Evolutionary conservation across 35 echinoderm and acorn worm genomes (phyloP).

Genomic region (Eucidaris tribuloides): DNA sequence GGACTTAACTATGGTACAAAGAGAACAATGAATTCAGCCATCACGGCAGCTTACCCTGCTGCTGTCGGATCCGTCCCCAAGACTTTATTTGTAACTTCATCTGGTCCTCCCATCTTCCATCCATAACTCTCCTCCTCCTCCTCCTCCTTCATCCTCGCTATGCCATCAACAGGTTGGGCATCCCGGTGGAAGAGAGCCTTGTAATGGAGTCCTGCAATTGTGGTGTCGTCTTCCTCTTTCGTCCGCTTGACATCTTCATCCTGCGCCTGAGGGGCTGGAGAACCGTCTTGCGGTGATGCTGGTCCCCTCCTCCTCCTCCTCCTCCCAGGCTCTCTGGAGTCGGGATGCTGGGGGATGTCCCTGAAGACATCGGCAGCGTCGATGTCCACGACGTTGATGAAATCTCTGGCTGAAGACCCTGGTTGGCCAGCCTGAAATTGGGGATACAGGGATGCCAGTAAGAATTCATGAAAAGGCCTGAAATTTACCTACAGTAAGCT

Average conservation of each 20-base stretch:
- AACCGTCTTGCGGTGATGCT: neutral
- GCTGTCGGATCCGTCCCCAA: too few species aligned
- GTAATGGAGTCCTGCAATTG: constrained; percentile 82
- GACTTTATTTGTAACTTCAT: too few species aligned
- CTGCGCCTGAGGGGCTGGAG: too few species aligned
- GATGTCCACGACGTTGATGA: constrained; percentile 92
- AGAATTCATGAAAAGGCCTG: too few species aligned
- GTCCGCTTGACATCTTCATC: neutral
- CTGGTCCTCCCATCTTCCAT: constrained; percentile 3
- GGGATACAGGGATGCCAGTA: too few species aligned
- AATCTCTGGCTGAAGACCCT: constrained; percentile 22
- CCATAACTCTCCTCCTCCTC: neutral
- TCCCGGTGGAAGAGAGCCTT: constrained; percentile 66
- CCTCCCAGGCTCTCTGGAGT: neutral
- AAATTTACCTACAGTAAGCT: too few species aligned
- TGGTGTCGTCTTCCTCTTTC: constrained; percentile 9
- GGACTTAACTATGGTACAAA: too few species aligned
- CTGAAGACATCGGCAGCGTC: constrained; percentile 49
- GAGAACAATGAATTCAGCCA: too few species aligned
- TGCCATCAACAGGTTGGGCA: constrained; percentile 1
- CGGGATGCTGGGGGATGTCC: constrained; percentile 32
- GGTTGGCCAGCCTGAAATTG: neutral
- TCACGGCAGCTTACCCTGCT: too few species aligned
- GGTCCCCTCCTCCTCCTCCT: neutral
- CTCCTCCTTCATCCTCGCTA: constrained; percentile 15